Base-by-base conservation (phyloP, 2,113 vertebrate species). In the Megaptera novaeangliae region DNA sequence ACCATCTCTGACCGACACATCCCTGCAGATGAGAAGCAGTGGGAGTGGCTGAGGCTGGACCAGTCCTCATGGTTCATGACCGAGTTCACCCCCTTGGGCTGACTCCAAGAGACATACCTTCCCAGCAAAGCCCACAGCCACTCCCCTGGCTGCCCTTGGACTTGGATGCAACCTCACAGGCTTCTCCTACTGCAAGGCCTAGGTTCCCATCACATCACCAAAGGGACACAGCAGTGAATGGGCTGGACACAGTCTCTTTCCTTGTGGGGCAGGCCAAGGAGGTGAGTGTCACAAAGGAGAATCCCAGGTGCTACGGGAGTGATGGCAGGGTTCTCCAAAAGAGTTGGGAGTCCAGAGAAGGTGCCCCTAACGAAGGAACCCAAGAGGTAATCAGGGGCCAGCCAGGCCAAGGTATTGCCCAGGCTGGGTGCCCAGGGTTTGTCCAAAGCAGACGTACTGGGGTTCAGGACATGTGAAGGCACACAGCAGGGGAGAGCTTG, bases 391-490 rank as follows among this genome's bases (percentile, higher is more conserved):
- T 36, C 31, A 44, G 64, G 20, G n/a, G 8, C 46, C 27, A 34
- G 9, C 18, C 1, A 29, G 15, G 46, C 55, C 34, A 80, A 34
- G 9, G 15, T 17, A 71, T n/a, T n/a, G 11, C 25, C 27, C 12
- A 25, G 64, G 61, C 5, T 52, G 46, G 44, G n/a, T 6, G 14
- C 23, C 75, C 13, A 0, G 17, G 39, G 23, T 31, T 71, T 55
- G 63, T 20, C 23, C 6, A 68, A 75, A 68, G n/a, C 74, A 75
- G 17, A 63, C 44, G 21, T 9, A 20, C n/a, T 2, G 0, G 17
- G 21, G 55, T 21, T 57, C 55, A 57, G 55, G 20, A 36, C 0
- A 0, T 15, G 7, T n/a, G 41, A 69, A 27, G 18, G 41, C 0
- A 0, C 17, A 29, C 12, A 6, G 11, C 21, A 52, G 29, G 25